A percentile compares a stretch with the other conserved stretches of the same genome.
Evolutionary conservation across 1,140 invertebrate genomes (phyloP).

Genomic region (Coboldia fuscipes): DNA sequence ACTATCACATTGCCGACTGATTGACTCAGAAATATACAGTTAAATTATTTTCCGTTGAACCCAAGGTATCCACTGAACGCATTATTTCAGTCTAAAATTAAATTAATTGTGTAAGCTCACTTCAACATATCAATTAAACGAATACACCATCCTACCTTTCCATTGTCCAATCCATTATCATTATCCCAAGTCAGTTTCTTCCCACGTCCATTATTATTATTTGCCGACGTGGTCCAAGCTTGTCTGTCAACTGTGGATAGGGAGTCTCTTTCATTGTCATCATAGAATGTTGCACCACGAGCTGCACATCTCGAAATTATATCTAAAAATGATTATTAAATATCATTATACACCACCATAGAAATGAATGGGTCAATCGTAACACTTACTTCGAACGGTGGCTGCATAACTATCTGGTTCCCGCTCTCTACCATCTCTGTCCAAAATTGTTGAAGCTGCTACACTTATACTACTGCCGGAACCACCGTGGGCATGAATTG

Average conservation of each 20-base stretch:
- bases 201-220: not conserved
- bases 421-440: constrained; percentile 10
- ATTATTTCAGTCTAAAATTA: constrained; percentile 11
- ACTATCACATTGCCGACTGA: no score
- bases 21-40: constrained; percentile 16
- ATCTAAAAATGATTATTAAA: constrained; percentile 16
- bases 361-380: not conserved
- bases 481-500: constrained; percentile 5
- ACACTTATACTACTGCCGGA: constrained; percentile 27
- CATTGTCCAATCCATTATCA: not conserved
- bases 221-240: not conserved
- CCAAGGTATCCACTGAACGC: constrained; percentile 15
- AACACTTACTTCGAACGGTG: constrained; percentile 20
- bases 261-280: constrained; percentile 19
- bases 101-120: not conserved
- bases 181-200: not conserved
- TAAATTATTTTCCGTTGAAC: constrained; percentile 20
- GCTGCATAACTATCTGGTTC: constrained; percentile 19
- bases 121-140: not conserved
- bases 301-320: constrained; percentile 18
- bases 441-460: constrained; percentile 24
- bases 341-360: not conserved
- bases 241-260: constrained; percentile 7
- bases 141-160: not conserved
- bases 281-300: constrained; percentile 15